Base-by-base conservation (phyloP, 1,140 invertebrate genomes). In the Trichonephila clavipes region DNA sequence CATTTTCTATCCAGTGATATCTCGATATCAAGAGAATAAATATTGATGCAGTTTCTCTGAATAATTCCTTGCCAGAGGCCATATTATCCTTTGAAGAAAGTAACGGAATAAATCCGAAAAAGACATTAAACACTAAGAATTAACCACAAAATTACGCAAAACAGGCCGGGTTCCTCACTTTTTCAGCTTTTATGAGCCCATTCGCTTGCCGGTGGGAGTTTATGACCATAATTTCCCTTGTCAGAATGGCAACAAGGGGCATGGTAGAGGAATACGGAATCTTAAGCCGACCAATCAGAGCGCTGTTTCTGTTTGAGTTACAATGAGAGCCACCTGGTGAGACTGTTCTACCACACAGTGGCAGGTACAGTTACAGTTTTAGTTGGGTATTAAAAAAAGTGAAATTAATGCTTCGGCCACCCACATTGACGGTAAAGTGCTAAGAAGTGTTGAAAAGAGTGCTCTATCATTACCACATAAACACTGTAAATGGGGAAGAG, bases 91-190 rank as follows among this genome's bases (percentile, higher is more conserved):
- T 34, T 16, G 18, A 44, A 40, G 77, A 82, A 83, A 88, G 86
- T 40, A 19, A 61, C 28, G 8, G 58, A 89, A 72, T 89, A 69
- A 89, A 69, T 89, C 58, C 58, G 1, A 16, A 28, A 69, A 58
- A 12, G 69, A 77, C 88, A n/a, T 77, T 89, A 89, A 89, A 77
- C 64, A 59, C 66, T 28, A 12, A 6, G 58, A 90, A 90, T 90
- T 90, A 82, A 90, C 72, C 89, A 90, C 72, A 90, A 90, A 90
- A 72, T 90, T 82, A 82, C 72, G 59, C 69, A 90, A 81, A 82
- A 34, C 69, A 82, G 62, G 89, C n/a, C 40, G 40, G 0, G 16
- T 62, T 44, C 19, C 21, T 28, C 44, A 82, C 61, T 81, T 90
- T 90, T 90, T 89, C 24, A 24, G 58, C 24, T 89, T 90, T 90